These are phyloP conservation scores for Phataginus tricuspis DNA, from an alignment of 2,797 vertebrate species.

Conservation along the genomic window DNA sequence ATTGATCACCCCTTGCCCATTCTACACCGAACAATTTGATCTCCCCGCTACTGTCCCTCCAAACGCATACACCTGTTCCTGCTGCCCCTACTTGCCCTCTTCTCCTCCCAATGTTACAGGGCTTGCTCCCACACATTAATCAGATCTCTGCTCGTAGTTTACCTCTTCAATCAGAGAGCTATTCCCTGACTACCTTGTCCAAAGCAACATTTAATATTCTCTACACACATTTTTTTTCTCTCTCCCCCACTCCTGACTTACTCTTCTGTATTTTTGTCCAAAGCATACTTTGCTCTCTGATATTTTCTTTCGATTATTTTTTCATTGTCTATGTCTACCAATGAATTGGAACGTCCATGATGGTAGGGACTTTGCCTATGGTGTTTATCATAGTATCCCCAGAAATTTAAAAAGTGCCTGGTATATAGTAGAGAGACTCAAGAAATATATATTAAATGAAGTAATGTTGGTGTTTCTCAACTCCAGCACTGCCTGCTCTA, in stretches of 20 bases:
- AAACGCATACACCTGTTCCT: neutral
- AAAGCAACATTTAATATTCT: neutral
- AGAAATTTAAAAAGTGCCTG: neutral
- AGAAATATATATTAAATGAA: neutral
- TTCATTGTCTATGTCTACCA: neutral
- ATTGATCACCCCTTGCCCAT: neutral
- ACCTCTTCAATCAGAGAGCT: neutral
- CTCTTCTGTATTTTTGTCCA: neutral
- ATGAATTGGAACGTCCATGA: neutral
- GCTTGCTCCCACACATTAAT: neutral
- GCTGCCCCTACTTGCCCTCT: neutral
- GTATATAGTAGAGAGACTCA: neutral
- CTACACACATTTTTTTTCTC: neutral
- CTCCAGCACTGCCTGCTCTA: neutral
- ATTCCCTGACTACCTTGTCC: neutral
- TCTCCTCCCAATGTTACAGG: neutral
- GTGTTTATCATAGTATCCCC: neutral
- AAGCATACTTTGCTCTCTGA: neutral
- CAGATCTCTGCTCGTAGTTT: neutral
- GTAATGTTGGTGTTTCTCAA: neutral
- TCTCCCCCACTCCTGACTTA: neutral
- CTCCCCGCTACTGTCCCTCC: neutral
- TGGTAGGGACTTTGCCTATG: neutral
- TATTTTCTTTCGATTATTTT: neutral
- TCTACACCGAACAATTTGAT: neutral